Base-by-base conservation (phyloP, 2,797 vertebrate genomes). In the Gephyroberyx darwinii region DNA sequence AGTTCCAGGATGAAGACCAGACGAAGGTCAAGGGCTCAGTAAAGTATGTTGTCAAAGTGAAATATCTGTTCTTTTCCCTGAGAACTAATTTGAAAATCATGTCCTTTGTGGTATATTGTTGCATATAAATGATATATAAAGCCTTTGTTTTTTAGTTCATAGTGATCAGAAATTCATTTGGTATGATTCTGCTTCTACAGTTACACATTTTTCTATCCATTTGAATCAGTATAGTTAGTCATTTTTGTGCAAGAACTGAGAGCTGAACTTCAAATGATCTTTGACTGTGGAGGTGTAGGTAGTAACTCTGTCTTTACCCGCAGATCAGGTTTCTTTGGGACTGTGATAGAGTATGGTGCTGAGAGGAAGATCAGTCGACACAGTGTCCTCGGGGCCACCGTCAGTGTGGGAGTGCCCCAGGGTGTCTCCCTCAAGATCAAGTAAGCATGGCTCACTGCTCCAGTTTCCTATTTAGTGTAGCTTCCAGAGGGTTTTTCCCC, bases 1-100 rank as follows among this genome's bases (percentile, higher is more conserved):
- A 99, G 90, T 98, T 99, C 91, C 96, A 99, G 91, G 95, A 99
- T 56, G 98, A 99, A 0, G 97, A 99, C 83, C 96, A 99, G 93
- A 99, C 98, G 0, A 95, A 96, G 68, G 94, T 99, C 71, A 99
- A 98, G 87, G 97, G 97, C 52, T 98, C 97, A 73, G 88, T 99
- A 74, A 99, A 99, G 98, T 99, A 94, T 83, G 96, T 91, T 31
- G 61, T 20, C 47, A 37, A 45, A 52, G 12, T 20, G 14, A 22
- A 60, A 10, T 30, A 35, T 59, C 12, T 33, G 1, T 43, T 65
- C 39, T 55, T 66, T 17, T 7, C 19, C 4, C 19, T 69, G 51
- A 61, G 41, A 57, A 62, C 20, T 13, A 33, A 54, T 68, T 41
- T 5, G 6, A 53, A 26, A 53, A 8, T 14, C 6, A 7, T 50